phyloP scores from a whole-genome alignment of 2,113 vertebrate genomes.

The Onychostoma macrolepis region DNA sequence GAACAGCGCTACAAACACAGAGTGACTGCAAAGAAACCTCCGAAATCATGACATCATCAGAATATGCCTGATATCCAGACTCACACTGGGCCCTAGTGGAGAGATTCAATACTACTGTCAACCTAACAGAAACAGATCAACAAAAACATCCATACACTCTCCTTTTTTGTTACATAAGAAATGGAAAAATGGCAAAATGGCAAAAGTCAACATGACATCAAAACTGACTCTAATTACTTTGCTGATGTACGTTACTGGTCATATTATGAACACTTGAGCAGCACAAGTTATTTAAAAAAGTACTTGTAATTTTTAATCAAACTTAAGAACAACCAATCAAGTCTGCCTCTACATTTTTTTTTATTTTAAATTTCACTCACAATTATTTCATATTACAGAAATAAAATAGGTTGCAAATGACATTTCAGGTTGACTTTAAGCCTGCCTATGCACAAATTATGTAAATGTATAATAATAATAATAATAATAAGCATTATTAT shows the following conservation, averaged over 20 bases:
- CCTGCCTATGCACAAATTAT: neutral
- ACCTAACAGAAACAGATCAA: neutral
- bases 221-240: neutral
- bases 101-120: constrained; percentile 11
- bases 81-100: constrained; percentile 32
- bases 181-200: neutral
- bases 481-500: neutral
- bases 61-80: neutral
- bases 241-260: neutral
- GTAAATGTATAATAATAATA: neutral
- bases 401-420: neutral
- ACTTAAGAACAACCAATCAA: neutral
- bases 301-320: neutral
- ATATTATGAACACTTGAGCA: neutral
- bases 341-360: too few relatives aligned
- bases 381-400: neutral
- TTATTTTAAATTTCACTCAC: neutral
- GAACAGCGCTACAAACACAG: neutral
- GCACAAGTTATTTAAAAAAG: neutral
- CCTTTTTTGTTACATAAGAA: neutral
- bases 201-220: neutral
- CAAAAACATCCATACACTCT: neutral
- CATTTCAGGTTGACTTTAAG: neutral
- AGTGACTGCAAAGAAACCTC: neutral
- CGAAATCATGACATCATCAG: neutral